These are phyloP conservation scores for Ia io DNA, from an alignment of 2,113 vertebrate genomes.

Conservation along the genomic window DNA sequence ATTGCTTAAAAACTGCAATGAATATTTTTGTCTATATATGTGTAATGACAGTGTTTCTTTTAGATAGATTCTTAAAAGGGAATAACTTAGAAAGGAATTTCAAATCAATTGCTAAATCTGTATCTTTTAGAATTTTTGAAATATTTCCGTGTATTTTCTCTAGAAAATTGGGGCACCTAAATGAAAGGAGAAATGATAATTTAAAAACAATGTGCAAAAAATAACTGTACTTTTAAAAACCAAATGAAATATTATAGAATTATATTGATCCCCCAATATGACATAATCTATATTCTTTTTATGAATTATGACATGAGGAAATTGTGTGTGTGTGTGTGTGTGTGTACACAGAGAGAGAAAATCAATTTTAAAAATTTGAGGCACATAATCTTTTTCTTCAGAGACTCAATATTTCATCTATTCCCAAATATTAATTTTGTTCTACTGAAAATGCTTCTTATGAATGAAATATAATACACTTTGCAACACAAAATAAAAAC, in stretches of 20 bases:
- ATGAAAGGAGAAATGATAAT: background rate
- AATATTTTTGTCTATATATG: background rate
- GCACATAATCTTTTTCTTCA: background rate
- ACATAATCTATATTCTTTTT: background rate
- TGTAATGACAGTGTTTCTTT: background rate
- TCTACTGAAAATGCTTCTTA: background rate
- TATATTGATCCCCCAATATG: background rate
- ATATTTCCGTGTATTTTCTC: background rate
- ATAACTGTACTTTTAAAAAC: background rate
- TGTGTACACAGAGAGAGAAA: background rate
- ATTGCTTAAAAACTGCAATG: background rate
- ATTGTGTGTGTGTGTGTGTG: background rate
- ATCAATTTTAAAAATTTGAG: background rate
- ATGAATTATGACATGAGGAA: background rate
- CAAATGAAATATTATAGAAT: background rate
- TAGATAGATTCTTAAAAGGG: background rate
- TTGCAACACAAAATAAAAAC: background rate
- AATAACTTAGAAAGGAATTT: background rate
- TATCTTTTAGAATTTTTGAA: background rate
- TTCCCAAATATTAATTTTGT: background rate
- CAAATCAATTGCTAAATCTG: background rate
- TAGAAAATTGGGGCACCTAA: background rate
- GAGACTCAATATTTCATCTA: background rate
- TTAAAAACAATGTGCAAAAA: background rate
- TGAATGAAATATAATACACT: background rate